These are phyloP conservation scores for Ptychoptera contaminata DNA, from an alignment of 2,888 invertebrate genomes.

Conservation along the genomic window DNA sequence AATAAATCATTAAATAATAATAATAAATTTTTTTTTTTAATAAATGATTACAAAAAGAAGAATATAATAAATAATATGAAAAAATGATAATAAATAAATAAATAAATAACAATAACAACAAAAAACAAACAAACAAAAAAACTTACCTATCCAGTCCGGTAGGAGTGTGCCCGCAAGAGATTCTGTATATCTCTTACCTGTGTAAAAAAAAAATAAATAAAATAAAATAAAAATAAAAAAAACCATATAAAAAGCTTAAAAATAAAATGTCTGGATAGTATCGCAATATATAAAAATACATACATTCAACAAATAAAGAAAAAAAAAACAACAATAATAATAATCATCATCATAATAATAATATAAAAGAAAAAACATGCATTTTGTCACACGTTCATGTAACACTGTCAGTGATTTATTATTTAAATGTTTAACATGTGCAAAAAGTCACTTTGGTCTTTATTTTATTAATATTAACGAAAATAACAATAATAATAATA, in stretches of 20 bases:
- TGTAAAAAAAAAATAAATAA: constrained; percentile 13
- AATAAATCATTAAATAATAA: not conserved
- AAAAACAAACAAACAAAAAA: constrained; percentile 15
- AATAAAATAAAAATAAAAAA: too few species aligned
- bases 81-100: constrained; percentile 10
- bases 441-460: too few species aligned
- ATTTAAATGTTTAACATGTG: too few species aligned
- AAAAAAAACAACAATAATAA: too few species aligned
- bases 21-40: not conserved
- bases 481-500: too few species aligned
- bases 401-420: too few species aligned
- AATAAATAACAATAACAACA: constrained; percentile 13
- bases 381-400: too few species aligned
- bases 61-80: constrained; percentile 9
- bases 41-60: not conserved
- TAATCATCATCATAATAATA: too few species aligned
- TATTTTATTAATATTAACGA: too few species aligned
- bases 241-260: not conserved
- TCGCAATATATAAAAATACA: too few species aligned
- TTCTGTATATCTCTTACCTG: constrained; percentile 36
- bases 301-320: too few species aligned
- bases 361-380: too few species aligned
- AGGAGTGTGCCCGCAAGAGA: constrained; percentile 35
- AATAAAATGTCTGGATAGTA: not conserved
- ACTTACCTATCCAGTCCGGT: constrained; percentile 35